These are phyloP conservation scores for Nemapogon koenigi DNA, from an alignment of 2,888 invertebrate genomes.

Conservation along the genomic window DNA sequence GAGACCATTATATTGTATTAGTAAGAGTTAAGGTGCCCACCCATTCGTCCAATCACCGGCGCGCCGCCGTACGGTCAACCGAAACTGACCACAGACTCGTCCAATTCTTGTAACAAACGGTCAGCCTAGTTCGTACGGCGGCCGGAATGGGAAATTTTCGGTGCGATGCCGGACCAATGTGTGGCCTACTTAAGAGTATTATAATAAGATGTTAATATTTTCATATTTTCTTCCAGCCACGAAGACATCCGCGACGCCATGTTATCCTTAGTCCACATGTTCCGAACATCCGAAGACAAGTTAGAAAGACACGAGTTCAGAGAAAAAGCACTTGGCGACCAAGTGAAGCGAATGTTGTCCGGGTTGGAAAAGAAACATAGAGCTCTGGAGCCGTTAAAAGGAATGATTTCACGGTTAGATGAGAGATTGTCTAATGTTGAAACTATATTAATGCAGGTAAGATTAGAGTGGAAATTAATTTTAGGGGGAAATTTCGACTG, in stretches of 20 bases:
- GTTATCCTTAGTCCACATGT: conserved; percentile 79
- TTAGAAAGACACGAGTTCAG: conserved; percentile 84
- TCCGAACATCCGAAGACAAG: conserved; percentile 81
- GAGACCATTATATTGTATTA: too few species aligned
- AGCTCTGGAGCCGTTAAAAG: conserved; percentile 72
- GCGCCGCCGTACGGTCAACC: too few species aligned
- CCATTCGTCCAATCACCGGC: too few species aligned
- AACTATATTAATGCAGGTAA: conserved; percentile 74
- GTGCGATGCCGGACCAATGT: too few species aligned
- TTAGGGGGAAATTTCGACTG: conserved; percentile 6
- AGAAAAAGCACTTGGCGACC: conserved; percentile 79
- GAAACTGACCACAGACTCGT: too few species aligned
- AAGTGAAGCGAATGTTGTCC: conserved; percentile 75
- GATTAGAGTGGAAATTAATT: too few species aligned
- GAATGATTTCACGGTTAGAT: conserved; percentile 73
- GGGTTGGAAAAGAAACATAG: conserved; percentile 76
- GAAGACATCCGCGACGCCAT: conserved; percentile 81
- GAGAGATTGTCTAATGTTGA: conserved; percentile 79
- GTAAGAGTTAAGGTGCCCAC: too few species aligned
- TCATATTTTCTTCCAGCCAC: conserved; percentile 44
- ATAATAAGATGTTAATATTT: too few species aligned
- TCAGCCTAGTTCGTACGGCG: too few species aligned
- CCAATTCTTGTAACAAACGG: too few species aligned
- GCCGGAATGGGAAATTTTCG: too few species aligned
- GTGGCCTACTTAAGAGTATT: too few species aligned